Evolutionary conservation across 1,140 invertebrate species (phyloP).

Genomic region (Drosophila guanche): DNA sequence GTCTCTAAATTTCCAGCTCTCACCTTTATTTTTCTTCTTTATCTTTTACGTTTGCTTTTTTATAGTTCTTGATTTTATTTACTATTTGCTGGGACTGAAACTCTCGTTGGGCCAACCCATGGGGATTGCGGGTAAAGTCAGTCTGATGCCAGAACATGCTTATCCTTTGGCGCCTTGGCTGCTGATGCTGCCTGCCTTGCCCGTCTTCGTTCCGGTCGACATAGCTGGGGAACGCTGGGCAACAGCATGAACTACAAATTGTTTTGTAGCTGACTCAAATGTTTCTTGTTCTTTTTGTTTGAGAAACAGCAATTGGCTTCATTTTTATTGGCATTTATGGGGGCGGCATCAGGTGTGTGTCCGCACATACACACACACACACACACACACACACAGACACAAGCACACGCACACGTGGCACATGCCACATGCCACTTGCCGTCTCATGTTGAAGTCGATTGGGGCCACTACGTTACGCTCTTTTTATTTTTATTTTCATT

Average conservation of each 20-base stretch:
- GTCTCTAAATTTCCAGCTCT: not conserved
- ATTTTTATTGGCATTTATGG: conserved; percentile 71
- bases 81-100: conserved; percentile 60
- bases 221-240: conserved; percentile 47
- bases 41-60: conserved; percentile 22
- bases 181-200: not conserved
- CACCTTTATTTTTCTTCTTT: conserved; percentile 4
- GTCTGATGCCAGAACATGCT: conserved; percentile 42
- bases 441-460: conserved; percentile 38
- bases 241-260: conserved; percentile 76
- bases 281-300: conserved; percentile 37
- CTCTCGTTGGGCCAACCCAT: conserved; percentile 18
- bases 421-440: conserved; percentile 4
- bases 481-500: conserved; percentile 59
- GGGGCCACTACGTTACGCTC: conserved; percentile 64
- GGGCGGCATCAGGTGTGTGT: conserved; percentile 16
- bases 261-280: conserved; percentile 60
- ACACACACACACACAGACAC: not conserved
- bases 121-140: not conserved
- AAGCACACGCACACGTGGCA: not conserved
- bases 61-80: conserved; percentile 77
- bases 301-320: conserved; percentile 71
- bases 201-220: conserved; percentile 21
- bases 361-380: conserved; percentile 1
- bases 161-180: conserved; percentile 17